These are phyloP conservation scores for silkworm (Bombyx mori) DNA, from an alignment of 1,140 invertebrate genomes.

Conservation along the genomic window DNA sequence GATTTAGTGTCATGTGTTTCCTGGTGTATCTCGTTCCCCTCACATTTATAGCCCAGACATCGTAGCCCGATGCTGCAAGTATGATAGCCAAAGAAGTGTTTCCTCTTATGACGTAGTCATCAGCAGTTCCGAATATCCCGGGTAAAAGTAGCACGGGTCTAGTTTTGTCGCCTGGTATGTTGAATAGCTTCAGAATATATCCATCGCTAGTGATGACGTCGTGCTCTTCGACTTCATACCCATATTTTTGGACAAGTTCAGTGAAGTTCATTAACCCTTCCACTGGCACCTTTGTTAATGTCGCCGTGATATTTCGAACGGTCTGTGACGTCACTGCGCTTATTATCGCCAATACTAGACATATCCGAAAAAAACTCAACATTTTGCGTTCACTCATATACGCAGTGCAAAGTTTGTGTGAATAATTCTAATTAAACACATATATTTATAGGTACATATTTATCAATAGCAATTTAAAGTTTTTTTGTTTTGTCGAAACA, in stretches of 20 bases:
- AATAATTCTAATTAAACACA: not conserved
- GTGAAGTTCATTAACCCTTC: slow-evolving; percentile 11
- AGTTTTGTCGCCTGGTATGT: slow-evolving; percentile 56
- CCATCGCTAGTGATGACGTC: slow-evolving; percentile 73
- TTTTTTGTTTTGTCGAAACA: too few relatives aligned
- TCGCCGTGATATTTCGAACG: not conserved
- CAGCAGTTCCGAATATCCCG: slow-evolving; percentile 76
- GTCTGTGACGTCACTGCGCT: slow-evolving; percentile 2
- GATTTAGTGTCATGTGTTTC: slow-evolving; percentile 62
- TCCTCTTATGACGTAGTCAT: slow-evolving; percentile 73
- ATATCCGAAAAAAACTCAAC: not conserved
- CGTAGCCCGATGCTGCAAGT: slow-evolving; percentile 63
- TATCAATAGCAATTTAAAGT: too few relatives aligned
- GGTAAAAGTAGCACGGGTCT: slow-evolving; percentile 77
- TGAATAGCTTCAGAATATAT: slow-evolving; percentile 77
- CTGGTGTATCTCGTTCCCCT: slow-evolving; percentile 77
- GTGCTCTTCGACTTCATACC: slow-evolving; percentile 68
- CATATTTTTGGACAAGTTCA: slow-evolving; percentile 49
- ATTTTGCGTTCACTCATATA: not conserved
- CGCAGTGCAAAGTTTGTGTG: not conserved
- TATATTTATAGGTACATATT: not conserved
- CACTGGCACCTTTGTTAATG: slow-evolving; percentile 1
- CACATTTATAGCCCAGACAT: slow-evolving; percentile 80
- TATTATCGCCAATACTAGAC: not conserved
- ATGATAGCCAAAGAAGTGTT: slow-evolving; percentile 54